Percentiles rank a stretch among this genome's conserved stretches.
Evolutionary conservation across 2,113 vertebrate species (phyloP).

Genomic region (Parus major): DNA sequence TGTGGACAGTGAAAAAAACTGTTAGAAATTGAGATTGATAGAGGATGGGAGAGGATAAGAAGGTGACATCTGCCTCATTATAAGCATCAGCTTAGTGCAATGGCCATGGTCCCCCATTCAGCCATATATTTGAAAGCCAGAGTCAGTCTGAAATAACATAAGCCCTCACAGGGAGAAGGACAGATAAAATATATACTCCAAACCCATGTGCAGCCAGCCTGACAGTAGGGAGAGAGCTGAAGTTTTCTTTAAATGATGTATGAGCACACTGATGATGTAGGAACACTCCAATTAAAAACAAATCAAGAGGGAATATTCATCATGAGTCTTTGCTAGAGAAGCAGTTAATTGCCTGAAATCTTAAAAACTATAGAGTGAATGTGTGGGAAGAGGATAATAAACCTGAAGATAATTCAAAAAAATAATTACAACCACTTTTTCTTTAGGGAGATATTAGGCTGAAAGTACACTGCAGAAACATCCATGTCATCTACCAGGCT

Average conservation of each 20-base stretch:
- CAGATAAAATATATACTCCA: background rate
- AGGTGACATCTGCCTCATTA: background rate
- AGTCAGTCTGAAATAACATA: background rate
- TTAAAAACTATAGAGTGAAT: background rate
- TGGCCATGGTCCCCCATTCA: background rate
- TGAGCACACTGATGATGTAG: background rate
- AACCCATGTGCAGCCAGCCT: background rate
- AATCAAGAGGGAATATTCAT: background rate
- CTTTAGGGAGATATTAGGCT: background rate
- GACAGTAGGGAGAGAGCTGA: background rate
- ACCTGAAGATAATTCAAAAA: background rate
- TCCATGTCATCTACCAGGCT: background rate
- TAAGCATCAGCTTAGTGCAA: background rate
- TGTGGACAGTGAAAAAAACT: background rate
- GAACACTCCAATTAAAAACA: slow-evolving; percentile 8
- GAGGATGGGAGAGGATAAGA: background rate
- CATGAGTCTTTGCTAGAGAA: background rate
- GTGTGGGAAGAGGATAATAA: background rate
- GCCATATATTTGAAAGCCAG: background rate
- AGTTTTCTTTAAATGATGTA: background rate
- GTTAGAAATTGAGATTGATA: background rate
- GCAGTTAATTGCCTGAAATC: background rate
- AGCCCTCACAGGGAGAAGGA: background rate
- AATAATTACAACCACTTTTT: background rate
- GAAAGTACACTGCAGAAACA: background rate